A percentile compares a stretch with the other conserved stretches of the same genome.
These are phyloP conservation scores for Sus cebifrons DNA, from an alignment of 2,797 vertebrate genomes.

Conservation along the genomic window DNA sequence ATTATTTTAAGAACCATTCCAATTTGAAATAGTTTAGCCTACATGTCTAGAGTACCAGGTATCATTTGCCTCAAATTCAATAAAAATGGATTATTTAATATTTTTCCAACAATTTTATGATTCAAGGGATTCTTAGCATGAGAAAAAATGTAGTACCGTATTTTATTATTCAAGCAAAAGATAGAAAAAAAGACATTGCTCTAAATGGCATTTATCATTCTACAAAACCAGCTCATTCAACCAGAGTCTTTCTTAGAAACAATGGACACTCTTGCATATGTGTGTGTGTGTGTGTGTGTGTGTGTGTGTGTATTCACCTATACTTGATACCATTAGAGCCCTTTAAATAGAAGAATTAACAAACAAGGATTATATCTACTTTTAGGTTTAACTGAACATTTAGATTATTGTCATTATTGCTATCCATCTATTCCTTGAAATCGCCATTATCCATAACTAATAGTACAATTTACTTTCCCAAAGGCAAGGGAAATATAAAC, in stretches of 20 bases:
- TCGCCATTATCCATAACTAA: neutral
- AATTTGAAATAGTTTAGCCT: conserved; percentile 5
- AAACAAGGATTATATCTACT: neutral
- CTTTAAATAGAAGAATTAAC: neutral
- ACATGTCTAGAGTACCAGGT: neutral
- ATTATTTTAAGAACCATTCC: neutral
- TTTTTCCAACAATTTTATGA: neutral
- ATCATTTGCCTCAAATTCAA: neutral
- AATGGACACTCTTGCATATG: neutral
- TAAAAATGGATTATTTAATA: conserved; percentile 6
- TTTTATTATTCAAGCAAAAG: conserved; percentile 29
- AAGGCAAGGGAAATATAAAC: neutral
- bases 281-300: too few relatives aligned
- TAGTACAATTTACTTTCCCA: neutral
- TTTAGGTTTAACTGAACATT: neutral
- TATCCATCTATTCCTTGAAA: neutral
- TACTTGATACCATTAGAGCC: neutral
- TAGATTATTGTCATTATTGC: neutral
- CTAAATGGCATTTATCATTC: neutral
- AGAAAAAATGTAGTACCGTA: neutral
- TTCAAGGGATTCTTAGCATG: conserved; percentile 5
- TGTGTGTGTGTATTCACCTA: neutral
- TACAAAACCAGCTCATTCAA: neutral
- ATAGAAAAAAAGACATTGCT: neutral
- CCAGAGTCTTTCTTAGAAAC: neutral